These are phyloP conservation scores for Tinamus guttatus DNA, from an alignment of 2,113 vertebrate genomes.

Conservation along the genomic window DNA sequence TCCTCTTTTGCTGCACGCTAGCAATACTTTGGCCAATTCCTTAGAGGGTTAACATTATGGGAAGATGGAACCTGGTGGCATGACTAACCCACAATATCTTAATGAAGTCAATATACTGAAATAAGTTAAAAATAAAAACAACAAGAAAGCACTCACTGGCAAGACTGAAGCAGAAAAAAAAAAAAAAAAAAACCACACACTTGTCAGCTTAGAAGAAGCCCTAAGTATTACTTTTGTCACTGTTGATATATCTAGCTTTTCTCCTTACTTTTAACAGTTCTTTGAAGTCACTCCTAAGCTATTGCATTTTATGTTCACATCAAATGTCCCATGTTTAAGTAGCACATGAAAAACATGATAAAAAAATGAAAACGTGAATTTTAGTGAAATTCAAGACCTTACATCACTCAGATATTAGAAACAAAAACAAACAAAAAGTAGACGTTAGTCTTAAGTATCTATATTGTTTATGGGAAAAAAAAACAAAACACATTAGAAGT, in stretches of 20 bases:
- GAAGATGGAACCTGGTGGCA: not conserved
- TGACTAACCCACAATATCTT: not conserved
- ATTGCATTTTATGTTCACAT: rapidly evolving
- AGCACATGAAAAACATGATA: not conserved
- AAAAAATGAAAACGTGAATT: not conserved
- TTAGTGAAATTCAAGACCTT: not conserved
- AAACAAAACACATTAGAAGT: not conserved
- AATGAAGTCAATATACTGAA: not conserved
- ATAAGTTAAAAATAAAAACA: not conserved
- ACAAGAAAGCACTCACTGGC: not conserved
- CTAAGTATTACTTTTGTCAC: not conserved
- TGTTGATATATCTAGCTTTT: not conserved
- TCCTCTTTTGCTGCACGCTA: not conserved
- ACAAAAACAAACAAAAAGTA: not conserved
- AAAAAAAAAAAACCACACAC: too few relatives aligned
- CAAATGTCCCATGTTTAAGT: not conserved
- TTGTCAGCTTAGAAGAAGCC: not conserved
- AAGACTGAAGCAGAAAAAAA: not conserved
- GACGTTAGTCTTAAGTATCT: rapidly evolving
- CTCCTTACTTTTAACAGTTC: not conserved
- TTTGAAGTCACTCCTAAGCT: not conserved
- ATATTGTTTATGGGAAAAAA: rapidly evolving
- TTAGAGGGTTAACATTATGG: not conserved
- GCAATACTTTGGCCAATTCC: not conserved
- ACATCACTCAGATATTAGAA: rapidly evolving